Conservation (phyloP, 1,140 invertebrate species). For the Drosophila melanica region DNA sequence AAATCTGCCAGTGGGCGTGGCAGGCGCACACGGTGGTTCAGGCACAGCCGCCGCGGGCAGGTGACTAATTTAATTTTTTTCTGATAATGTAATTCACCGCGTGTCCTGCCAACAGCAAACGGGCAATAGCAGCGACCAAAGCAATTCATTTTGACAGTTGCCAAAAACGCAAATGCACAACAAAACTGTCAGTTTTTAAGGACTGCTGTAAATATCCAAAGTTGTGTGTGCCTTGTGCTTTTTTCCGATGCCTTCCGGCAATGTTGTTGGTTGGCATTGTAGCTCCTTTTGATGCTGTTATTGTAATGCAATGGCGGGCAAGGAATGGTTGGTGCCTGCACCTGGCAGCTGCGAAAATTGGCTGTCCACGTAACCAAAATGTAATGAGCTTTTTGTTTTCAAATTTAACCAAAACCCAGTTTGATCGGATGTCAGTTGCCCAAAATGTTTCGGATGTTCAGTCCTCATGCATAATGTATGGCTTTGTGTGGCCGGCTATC, state of each 20-base stretch:
- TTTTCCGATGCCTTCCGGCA: slow-evolving; percentile 39
- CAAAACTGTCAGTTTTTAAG: slow-evolving; percentile 52
- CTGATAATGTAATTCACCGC: slow-evolving; percentile 62
- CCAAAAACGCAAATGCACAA: slow-evolving; percentile 36
- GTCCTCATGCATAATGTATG: slow-evolving; percentile 68
- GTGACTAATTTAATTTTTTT: slow-evolving; percentile 49
- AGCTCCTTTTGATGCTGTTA: slow-evolving; percentile 8
- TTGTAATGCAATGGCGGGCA: slow-evolving; percentile 30
- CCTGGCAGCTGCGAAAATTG: slow-evolving; percentile 64
- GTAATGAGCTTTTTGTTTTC: slow-evolving; percentile 60
- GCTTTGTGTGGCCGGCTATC: slow-evolving; percentile 4
- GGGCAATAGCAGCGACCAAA: neutral
- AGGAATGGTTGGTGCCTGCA: slow-evolving; percentile 33
- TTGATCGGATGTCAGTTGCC: slow-evolving; percentile 2
- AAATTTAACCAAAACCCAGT: slow-evolving; percentile 25
- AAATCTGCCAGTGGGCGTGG: slow-evolving; percentile 38
- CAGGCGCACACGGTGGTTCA: neutral
- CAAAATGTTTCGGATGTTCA: slow-evolving; percentile 9
- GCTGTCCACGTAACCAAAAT: slow-evolving; percentile 43
- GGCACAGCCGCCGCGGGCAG: slow-evolving; percentile 19
- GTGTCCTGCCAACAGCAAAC: slow-evolving; percentile 1
- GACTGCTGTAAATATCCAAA: slow-evolving; percentile 31
- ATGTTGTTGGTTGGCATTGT: slow-evolving; percentile 22
- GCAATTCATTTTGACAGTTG: slow-evolving; percentile 39
- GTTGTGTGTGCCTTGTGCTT: slow-evolving; percentile 20